Evolutionary conservation across 2,113 vertebrate species (phyloP).

Genomic region (Sturnira hondurensis): DNA sequence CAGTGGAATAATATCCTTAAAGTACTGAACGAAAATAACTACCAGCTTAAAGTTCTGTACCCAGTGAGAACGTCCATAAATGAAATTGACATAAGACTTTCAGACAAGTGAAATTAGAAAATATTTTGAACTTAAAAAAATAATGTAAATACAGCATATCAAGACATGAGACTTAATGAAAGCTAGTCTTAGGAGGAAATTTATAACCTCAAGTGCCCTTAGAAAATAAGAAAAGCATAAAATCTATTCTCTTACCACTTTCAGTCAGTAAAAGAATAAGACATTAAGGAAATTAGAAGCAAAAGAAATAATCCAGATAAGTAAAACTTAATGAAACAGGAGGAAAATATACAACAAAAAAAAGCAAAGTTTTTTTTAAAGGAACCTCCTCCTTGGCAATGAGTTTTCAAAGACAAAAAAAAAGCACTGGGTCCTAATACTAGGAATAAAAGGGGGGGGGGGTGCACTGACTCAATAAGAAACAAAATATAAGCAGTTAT

Average conservation of each 20-base stretch:
- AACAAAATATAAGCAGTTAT: not conserved
- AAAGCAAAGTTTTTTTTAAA: not conserved
- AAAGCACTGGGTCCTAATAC: not conserved
- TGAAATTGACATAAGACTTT: not conserved
- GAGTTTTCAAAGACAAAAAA: not conserved
- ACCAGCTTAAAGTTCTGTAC: not conserved
- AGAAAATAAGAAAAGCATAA: not conserved
- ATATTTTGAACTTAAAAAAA: conserved; percentile 6
- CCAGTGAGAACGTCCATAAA: not conserved
- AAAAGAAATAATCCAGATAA: not conserved
- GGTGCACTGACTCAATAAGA: not conserved
- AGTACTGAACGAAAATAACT: not conserved
- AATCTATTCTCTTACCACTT: not conserved
- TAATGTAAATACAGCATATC: not conserved
- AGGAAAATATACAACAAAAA: not conserved
- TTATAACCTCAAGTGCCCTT: not conserved
- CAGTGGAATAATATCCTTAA: not conserved
- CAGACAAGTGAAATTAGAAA: not conserved
- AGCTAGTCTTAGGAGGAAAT: not conserved
- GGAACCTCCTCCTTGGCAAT: not conserved
- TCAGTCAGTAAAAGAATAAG: not conserved
- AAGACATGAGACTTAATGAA: not conserved
- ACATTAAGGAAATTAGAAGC: not conserved
- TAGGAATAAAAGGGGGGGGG: not conserved
- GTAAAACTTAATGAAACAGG: not conserved